A percentile compares a stretch with the other conserved stretches of the same genome.
phyloP scores from a whole-genome alignment of 1,140 invertebrate species.

The Caenorhabditis remanei region DNA sequence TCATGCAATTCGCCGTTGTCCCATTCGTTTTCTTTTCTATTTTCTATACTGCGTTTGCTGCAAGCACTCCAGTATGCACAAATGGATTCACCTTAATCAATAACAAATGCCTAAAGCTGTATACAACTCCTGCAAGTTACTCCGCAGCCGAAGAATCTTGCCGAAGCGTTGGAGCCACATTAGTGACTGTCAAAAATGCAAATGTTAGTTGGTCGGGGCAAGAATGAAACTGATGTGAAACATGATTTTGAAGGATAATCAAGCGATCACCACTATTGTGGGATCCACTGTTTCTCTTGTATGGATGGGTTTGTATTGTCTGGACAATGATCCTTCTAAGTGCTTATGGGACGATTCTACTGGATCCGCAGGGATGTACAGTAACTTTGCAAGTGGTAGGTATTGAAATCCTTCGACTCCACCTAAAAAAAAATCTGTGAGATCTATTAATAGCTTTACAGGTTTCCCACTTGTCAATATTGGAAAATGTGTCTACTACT shows the following conservation, averaged over 20 bases:
- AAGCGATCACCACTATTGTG: not conserved
- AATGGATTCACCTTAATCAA: constrained; percentile 1
- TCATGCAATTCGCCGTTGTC: no score
- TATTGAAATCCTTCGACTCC: not conserved
- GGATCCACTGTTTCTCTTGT: not conserved
- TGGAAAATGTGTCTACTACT: constrained; percentile 32
- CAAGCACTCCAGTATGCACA: not conserved
- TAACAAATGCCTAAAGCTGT: constrained; percentile 1
- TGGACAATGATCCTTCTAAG: not conserved
- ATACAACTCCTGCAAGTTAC: not conserved
- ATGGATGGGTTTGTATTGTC: constrained; percentile 13
- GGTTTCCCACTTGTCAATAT: constrained; percentile 7
- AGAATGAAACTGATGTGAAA: not conserved
- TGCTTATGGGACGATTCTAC: not conserved
- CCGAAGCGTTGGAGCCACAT: not conserved
- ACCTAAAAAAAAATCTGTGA: no score
- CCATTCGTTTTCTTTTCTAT: no score
- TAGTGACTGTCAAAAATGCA: constrained; percentile 7
- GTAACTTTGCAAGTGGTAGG: constrained; percentile 5
- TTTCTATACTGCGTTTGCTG: not conserved
- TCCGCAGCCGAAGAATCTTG: not conserved
- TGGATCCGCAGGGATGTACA: not conserved
- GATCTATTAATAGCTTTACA: not conserved
- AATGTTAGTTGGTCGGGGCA: not conserved
- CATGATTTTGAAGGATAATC: not conserved